Conservation (phyloP, 1,140 invertebrate genomes). For the Cardiocondyla obscurior region DNA sequence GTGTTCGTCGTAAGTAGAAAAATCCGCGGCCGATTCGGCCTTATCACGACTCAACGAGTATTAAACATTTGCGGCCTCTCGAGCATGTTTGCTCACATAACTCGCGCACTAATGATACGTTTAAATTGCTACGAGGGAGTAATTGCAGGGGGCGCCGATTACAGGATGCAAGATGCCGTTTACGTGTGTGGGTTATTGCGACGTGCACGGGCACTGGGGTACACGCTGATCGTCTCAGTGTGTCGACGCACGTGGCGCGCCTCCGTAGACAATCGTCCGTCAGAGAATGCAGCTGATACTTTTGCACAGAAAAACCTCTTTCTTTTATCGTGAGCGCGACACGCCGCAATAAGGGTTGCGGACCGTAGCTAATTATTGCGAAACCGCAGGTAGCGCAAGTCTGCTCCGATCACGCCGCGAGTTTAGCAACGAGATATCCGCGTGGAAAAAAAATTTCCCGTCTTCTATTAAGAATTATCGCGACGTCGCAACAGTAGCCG, state of each 20-base stretch:
- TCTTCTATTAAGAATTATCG: too few species aligned
- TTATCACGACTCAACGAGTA: conserved; percentile 43
- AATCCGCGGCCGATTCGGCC: not conserved
- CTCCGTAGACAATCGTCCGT: conserved; percentile 34
- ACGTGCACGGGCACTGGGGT: not conserved
- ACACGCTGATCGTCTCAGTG: not conserved
- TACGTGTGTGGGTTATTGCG: not conserved
- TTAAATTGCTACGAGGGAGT: conserved; percentile 68
- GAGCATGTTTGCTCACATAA: conserved; percentile 70
- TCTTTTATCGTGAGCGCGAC: not conserved
- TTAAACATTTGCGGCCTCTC: conserved; percentile 56
- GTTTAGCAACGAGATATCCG: not conserved
- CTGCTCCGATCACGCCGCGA: too few species aligned
- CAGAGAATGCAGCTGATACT: conserved; percentile 31
- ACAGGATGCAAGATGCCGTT: conserved; percentile 45
- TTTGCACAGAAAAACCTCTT: not conserved
- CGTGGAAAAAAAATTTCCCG: too few species aligned
- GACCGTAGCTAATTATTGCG: conserved; percentile 20
- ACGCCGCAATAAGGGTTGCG: conserved; percentile 6
- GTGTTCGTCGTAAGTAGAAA: conserved; percentile 12
- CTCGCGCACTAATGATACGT: conserved; percentile 70
- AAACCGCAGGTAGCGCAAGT: not conserved
- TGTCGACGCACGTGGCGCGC: conserved; percentile 43
- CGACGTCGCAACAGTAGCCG: too few species aligned
- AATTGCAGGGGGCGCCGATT: conserved; percentile 66